Evolutionary conservation across 2,113 vertebrate genomes (phyloP), one percentile per base, ranked within the genome.

Genomic region (Chionis minor): DNA sequence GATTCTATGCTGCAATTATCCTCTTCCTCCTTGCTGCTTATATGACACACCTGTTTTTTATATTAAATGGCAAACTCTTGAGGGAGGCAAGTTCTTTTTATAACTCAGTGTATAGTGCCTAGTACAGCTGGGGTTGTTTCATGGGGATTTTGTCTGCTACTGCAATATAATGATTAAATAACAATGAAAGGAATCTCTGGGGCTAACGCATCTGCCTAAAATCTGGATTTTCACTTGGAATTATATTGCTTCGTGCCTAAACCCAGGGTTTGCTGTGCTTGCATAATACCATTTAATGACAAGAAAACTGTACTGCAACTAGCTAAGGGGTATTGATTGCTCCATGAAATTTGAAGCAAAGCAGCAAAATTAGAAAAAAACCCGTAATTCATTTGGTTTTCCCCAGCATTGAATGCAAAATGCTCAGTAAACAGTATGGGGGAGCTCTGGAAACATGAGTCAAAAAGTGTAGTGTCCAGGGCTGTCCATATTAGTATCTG

Each of bases 111-210:
- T 88, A 54, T 26, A 71, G 10, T 81, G 32, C 56, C 55, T 96
- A 30, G 58, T 77, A 78, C 38, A 2, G 2, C 79, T 95, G 80
- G 67, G 82, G 42, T 54, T 90, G 22, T 80, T 94, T 87, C 47
- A 17, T 21, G 32, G 56, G 81, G 66, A 87, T 93, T 94, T 91
- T 82, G 38, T 73, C 79, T 90, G 72, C 75, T 92, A 33, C 67
- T 93, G 75, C 71, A 86, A 74, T 74, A 38, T 72, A 77, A 77
- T 70, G 62, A 94, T 94, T 91, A 95, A 96, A 93, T 94, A 86
- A 88, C 81, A 91, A 47, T 12, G 24, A 90, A 94, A 80, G 45
- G 51, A 85, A 86, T 86, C 87, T 96, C 89, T 93, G 51, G 59
- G 62, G 66, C 45, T 90, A 86, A 85, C 1, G 22, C 24, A 94